phyloP scores from a whole-genome alignment of 2,888 invertebrate genomes.

The Zonitis immaculata region DNA sequence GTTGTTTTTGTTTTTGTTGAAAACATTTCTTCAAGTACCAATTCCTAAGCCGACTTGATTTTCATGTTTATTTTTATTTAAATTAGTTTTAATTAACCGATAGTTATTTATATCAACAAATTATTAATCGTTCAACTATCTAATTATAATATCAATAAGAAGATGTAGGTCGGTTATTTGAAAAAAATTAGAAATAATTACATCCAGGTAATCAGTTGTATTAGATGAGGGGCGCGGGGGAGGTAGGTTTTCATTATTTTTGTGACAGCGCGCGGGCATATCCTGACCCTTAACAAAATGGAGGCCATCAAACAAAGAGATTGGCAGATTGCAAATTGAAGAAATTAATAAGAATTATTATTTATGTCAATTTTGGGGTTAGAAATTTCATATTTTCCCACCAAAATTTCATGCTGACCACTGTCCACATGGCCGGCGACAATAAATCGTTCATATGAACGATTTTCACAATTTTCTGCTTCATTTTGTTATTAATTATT shows the following conservation, averaged over 20 bases:
- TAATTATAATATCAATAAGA: no score
- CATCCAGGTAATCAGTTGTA: conserved; percentile 40
- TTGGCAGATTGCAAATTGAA: conserved; percentile 57
- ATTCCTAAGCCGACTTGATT: conserved; percentile 41
- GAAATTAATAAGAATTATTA: conserved; percentile 7
- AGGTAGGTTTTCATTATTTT: conserved; percentile 52
- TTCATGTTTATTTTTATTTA: conserved; percentile 27
- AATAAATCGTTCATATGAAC: conserved; percentile 11
- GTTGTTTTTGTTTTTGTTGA: conserved; percentile 47
- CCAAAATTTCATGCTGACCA: conserved; percentile 41
- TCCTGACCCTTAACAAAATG: conserved; percentile 74
- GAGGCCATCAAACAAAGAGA: conserved; percentile 73
- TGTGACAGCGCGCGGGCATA: conserved; percentile 59
- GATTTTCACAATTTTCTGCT: no score
- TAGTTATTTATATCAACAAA: not conserved
- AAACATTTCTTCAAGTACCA: conserved; percentile 10
- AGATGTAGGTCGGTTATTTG: not conserved
- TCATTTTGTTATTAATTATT: conserved; percentile 29
- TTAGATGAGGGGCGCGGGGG: conserved; percentile 42
- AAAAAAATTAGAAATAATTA: conserved; percentile 37
- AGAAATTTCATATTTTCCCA: conserved; percentile 46
- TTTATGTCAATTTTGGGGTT: conserved; percentile 36
- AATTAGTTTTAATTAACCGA: not conserved
- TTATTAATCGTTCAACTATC: no score
- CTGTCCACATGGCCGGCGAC: conserved; percentile 42